Conservation (phyloP, 2,797 vertebrate species). For the Pseudocheirus occidentalis region DNA sequence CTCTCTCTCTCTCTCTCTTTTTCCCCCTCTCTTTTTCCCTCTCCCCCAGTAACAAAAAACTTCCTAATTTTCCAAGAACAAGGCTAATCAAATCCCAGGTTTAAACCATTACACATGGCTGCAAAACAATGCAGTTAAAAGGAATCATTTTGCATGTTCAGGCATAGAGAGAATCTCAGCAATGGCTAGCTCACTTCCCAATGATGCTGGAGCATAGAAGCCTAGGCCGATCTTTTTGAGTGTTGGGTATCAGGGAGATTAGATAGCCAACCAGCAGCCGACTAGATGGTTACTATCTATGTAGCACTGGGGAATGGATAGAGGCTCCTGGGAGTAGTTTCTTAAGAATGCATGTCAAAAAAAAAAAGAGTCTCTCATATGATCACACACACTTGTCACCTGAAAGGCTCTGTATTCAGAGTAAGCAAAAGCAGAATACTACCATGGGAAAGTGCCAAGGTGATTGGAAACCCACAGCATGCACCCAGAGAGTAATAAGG, state of each 20-base stretch:
- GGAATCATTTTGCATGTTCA: not conserved
- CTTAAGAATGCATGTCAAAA: not conserved
- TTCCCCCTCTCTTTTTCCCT: no score
- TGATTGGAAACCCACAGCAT: not conserved
- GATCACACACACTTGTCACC: not conserved
- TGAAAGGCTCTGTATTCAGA: not conserved
- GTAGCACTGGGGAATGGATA: not conserved
- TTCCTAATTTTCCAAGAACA: not conserved
- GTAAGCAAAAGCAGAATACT: not conserved
- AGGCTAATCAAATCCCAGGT: not conserved
- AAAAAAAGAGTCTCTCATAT: not conserved
- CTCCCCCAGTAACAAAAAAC: not conserved
- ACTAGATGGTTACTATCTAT: not conserved
- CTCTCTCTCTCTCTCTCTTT: no score
- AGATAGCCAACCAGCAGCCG: constrained; percentile 1
- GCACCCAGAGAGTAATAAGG: not conserved
- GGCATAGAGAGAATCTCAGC: not conserved
- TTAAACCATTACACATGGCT: not conserved
- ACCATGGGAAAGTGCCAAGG: not conserved
- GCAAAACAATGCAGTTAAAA: not conserved
- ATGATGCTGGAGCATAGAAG: not conserved
- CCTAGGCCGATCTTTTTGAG: not conserved
- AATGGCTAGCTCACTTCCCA: constrained; percentile 27
- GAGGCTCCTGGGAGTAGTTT: not conserved
- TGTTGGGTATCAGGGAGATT: not conserved